These are phyloP conservation scores for Tigriopus californicus DNA, from an alignment of 2,888 invertebrate genomes.

Conservation along the genomic window DNA sequence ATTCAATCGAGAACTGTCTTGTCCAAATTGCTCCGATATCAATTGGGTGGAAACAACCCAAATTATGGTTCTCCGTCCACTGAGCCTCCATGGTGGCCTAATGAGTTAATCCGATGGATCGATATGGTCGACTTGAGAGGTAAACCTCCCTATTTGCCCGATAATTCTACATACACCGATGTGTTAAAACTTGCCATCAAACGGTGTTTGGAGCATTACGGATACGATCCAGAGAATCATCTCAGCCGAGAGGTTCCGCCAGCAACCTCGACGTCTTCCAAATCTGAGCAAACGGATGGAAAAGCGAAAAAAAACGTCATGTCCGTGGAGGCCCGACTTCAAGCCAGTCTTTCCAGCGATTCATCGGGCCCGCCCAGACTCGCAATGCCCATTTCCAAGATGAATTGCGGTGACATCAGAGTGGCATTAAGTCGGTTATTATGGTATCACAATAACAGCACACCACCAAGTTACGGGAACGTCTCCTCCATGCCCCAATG, in stretches of 20 bases:
- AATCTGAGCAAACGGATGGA: background rate
- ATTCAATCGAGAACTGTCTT: conserved; percentile 8
- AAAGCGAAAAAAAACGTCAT: background rate
- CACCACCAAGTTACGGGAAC: conserved; percentile 10
- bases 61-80: conserved; percentile 11
- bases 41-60: conserved; percentile 12
- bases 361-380: conserved; percentile 3
- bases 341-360: background rate
- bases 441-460: background rate
- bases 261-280: background rate
- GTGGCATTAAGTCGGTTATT: background rate
- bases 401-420: conserved; percentile 10
- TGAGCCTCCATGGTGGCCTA: conserved; percentile 15
- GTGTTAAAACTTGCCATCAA: conserved; percentile 13
- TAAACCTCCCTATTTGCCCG: conserved; percentile 10
- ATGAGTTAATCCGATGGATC: conserved; percentile 13
- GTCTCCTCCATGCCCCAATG: conserved; percentile 5
- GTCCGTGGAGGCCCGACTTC: background rate
- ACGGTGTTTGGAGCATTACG: background rate
- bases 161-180: conserved; percentile 10
- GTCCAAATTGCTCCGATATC: conserved; percentile 13
- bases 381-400: conserved; percentile 7
- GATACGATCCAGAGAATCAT: conserved; percentile 3
- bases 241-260: background rate
- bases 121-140: conserved; percentile 15